These are phyloP conservation scores for Rugalucina vietnamica DNA, from an alignment of 2,888 invertebrate genomes.

Conservation along the genomic window DNA sequence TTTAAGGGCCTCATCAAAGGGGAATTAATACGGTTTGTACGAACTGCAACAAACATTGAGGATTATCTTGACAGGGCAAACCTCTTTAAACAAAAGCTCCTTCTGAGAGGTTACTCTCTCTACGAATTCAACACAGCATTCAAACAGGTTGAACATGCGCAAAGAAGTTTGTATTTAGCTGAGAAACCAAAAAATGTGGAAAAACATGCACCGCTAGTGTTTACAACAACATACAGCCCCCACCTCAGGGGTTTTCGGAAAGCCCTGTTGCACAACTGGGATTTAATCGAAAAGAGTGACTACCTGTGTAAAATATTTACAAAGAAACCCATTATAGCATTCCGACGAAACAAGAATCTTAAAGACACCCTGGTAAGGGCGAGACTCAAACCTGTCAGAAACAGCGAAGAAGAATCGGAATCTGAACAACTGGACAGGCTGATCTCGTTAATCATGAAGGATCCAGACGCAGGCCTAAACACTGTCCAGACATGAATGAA, in stretches of 20 bases:
- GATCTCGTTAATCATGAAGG: not conserved
- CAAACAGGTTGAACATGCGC: not conserved
- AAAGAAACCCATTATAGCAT: not conserved
- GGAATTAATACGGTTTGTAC: not conserved
- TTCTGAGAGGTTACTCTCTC: not conserved
- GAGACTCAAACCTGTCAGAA: not conserved
- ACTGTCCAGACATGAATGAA: not conserved
- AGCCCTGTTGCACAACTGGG: not conserved
- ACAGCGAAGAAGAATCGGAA: too few relatives aligned
- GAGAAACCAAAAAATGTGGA: not conserved
- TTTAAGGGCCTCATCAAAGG: not conserved
- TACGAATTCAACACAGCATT: not conserved
- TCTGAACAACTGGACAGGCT: not conserved
- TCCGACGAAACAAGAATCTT: not conserved
- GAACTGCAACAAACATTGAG: not conserved
- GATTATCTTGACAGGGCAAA: not conserved
- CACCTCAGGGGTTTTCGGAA: not conserved
- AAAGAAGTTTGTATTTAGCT: not conserved
- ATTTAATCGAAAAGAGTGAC: not conserved
- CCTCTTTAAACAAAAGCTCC: not conserved
- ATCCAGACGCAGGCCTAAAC: not conserved
- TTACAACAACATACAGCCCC: not conserved
- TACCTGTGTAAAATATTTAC: not conserved
- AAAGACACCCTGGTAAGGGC: not conserved
- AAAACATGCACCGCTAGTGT: not conserved